Evolutionary conservation across 64 coral and sea anemone genomes (phyloP).

Genomic region (Platygyra sinensis): DNA sequence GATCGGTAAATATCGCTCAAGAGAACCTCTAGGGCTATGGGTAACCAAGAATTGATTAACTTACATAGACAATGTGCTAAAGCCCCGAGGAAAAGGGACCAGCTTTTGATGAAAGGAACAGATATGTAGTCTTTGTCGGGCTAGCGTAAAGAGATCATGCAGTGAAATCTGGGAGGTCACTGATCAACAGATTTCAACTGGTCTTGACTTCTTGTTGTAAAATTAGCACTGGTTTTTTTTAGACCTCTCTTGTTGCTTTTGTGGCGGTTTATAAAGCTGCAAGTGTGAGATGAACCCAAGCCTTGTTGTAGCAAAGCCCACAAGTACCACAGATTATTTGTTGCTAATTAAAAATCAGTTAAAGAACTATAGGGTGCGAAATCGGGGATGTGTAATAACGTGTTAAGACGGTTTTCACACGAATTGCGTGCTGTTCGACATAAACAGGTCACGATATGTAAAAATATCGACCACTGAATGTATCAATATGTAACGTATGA

Average conservation of each 20-base stretch:
- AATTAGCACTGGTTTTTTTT: neutral
- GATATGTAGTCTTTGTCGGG: neutral
- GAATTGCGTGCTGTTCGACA: neutral
- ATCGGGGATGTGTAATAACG: neutral
- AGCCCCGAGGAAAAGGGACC: neutral
- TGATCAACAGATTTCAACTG: neutral
- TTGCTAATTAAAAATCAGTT: constrained; percentile 13
- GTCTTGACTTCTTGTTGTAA: neutral
- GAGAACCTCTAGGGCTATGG: neutral
- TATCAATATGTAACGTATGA: neutral
- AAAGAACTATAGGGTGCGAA: neutral
- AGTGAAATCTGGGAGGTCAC: constrained; percentile 2
- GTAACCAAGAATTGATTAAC: neutral
- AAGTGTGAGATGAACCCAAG: neutral
- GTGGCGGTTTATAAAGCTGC: neutral
- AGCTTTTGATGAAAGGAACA: neutral
- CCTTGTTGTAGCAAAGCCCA: neutral
- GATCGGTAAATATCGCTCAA: neutral
- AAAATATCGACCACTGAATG: neutral
- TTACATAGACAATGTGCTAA: neutral
- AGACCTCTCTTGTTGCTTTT: neutral
- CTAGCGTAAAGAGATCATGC: neutral
- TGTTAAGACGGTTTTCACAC: neutral
- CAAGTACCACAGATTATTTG: neutral
- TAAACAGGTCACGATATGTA: constrained; percentile 3